These are phyloP conservation scores for Camarhynchus parvulus DNA, from an alignment of 2,113 vertebrate genomes.

Conservation along the genomic window DNA sequence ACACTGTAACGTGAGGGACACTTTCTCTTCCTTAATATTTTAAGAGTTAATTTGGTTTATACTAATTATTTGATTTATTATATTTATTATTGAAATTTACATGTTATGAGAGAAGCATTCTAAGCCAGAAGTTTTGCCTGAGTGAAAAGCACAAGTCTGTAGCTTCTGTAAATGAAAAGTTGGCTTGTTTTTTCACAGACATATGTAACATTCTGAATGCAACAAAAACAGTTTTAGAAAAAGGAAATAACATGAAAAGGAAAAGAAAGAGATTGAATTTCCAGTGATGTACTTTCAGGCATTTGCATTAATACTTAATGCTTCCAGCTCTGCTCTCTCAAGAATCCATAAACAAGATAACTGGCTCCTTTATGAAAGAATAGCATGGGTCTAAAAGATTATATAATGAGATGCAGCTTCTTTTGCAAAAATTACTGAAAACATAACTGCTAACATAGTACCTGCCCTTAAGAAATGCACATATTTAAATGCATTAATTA, in stretches of 20 bases:
- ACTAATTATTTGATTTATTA: not conserved
- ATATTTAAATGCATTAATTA: constrained; percentile 61
- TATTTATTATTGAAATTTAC: not conserved
- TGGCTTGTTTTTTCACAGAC: not conserved
- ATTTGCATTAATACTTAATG: constrained; percentile 59
- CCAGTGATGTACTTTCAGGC: constrained; percentile 5
- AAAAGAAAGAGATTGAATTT: constrained; percentile 21
- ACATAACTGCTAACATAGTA: constrained; percentile 10
- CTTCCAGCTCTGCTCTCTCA: constrained; percentile 33
- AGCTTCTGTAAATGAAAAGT: not conserved
- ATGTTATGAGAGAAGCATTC: not conserved
- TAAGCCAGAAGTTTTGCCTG: not conserved
- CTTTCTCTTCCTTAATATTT: not conserved
- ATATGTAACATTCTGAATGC: not conserved
- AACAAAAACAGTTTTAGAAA: not conserved
- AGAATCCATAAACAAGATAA: constrained; percentile 65
- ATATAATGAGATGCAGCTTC: constrained; percentile 31
- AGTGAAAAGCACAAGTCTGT: not conserved
- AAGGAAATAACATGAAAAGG: not conserved
- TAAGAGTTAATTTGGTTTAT: not conserved
- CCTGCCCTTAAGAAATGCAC: constrained; percentile 41
- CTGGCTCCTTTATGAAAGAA: constrained; percentile 53
- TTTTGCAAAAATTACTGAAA: constrained; percentile 34
- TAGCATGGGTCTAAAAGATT: constrained; percentile 10
- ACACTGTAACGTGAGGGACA: not conserved